Base-by-base conservation (phyloP, 2,888 invertebrate species). In the Chrysodeixis includens region DNA sequence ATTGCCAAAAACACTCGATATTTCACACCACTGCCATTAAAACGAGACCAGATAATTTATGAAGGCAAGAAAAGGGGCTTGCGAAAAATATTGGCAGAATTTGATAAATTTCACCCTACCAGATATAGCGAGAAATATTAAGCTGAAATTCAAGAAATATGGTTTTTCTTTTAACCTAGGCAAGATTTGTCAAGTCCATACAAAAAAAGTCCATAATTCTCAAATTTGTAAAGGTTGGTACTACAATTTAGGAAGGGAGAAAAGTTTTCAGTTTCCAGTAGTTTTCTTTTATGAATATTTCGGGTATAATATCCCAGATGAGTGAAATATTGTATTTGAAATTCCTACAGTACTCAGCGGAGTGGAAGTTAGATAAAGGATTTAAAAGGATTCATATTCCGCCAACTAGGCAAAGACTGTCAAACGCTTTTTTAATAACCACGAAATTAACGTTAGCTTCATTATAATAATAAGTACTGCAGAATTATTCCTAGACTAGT, bases 91-190 rank as follows among this genome's bases (percentile, higher is more conserved):
- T 71, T 57, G 59, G 30, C 18, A 16, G 20, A 52, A 18, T 69
- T 69, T 77, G 67, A 79, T 75, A 75, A 79, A 79, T 74, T 62
- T 18, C 22, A 52, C 51, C 65, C 12, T 49, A 16, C 1, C 16
- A 30, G 20, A 51, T 53, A 32, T 57, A 70, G 62, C 65, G 69
- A 51, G 55, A 57, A 79, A 79, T 71, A 74, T 74, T 35, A 72
- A 71, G 63, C 67, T 62, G 59, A 56, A 10, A 55, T 18, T 54
- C 6, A 18, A 22, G 56, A 20, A 66, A 46, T 56, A 52, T 54
- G 12, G 51, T 10, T 62, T 55, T 57, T 79, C 66, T 57, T 61
- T 22, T 1, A 59, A 59, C 26, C 26, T 26, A 62, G 61, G 69
- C 60, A 63, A 58, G 35, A 66, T 71, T 78, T 52, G 53, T 62